Percentiles rank a stretch among this genome's conserved stretches.
Conservation (phyloP, 2,113 vertebrate species). For the Microcebus tavaratra region DNA sequence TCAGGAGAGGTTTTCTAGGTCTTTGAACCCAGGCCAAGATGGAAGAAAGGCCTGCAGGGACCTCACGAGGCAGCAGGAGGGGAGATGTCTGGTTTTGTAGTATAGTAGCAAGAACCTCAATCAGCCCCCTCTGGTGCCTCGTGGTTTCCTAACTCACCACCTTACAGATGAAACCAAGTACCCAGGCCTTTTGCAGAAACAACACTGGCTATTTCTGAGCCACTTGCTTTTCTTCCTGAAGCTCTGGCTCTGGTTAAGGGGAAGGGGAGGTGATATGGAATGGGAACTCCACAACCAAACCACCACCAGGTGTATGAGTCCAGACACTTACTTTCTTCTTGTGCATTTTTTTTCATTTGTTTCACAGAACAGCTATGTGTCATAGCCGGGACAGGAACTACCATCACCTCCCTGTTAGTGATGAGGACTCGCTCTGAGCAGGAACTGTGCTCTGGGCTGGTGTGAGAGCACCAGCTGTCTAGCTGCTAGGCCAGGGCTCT, state of each 20-base stretch:
- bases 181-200: background rate
- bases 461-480: background rate
- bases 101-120: no score
- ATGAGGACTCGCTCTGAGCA: background rate
- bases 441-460: background rate
- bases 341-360: background rate
- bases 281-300: background rate
- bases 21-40: background rate
- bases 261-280: fast-evolving
- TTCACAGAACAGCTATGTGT: background rate
- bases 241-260: background rate
- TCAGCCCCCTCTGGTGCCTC: fast-evolving
- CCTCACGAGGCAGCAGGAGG: background rate
- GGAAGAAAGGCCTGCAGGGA: background rate
- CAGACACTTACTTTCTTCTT: background rate
- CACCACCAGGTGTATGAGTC: no score
- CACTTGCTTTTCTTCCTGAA: background rate
- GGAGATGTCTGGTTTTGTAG: background rate
- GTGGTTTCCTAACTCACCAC: background rate
- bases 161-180: background rate
- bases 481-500: background rate
- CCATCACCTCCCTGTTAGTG: background rate
- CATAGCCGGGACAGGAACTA: background rate
- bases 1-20: background rate
- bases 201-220: background rate